These are phyloP conservation scores for Drosophila kurseongensis DNA, from an alignment of 1,140 invertebrate species.

Conservation along the genomic window DNA sequence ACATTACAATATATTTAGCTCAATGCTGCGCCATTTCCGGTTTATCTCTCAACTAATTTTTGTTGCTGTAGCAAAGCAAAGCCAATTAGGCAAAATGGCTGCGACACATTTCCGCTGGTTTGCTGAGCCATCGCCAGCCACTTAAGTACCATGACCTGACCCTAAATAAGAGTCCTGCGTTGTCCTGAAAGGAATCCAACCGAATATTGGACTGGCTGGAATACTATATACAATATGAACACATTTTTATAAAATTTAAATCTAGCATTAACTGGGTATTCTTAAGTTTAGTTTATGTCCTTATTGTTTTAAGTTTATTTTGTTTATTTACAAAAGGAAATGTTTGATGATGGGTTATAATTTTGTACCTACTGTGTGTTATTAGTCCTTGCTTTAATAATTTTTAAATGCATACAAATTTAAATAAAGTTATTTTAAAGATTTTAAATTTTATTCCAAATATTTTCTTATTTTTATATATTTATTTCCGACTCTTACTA, in stretches of 20 bases:
- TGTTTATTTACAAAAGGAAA: no score
- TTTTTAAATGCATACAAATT: no score
- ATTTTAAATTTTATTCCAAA: background rate
- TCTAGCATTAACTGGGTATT: no score
- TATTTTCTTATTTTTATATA: background rate
- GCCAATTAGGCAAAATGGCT: constrained; percentile 82
- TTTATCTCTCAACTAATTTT: constrained; percentile 57
- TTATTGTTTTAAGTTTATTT: no score
- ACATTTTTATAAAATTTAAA: no score
- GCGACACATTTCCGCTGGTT: constrained; percentile 81
- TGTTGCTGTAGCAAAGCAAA: constrained; percentile 53
- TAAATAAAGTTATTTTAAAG: no score
- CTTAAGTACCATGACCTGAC: constrained; percentile 16
- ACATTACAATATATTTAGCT: constrained; percentile 34
- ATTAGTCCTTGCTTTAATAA: no score
- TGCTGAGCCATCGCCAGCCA: constrained; percentile 26
- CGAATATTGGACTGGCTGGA: background rate
- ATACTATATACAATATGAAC: no score
- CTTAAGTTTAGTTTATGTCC: no score
- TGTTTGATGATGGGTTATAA: no score
- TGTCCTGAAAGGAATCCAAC: background rate
- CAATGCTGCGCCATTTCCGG: constrained; percentile 80
- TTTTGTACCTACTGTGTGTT: no score
- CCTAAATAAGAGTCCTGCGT: background rate
- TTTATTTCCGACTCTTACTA: no score